Conservation (phyloP, 1,140 invertebrate genomes). For the Scaptomyza hsui region DNA sequence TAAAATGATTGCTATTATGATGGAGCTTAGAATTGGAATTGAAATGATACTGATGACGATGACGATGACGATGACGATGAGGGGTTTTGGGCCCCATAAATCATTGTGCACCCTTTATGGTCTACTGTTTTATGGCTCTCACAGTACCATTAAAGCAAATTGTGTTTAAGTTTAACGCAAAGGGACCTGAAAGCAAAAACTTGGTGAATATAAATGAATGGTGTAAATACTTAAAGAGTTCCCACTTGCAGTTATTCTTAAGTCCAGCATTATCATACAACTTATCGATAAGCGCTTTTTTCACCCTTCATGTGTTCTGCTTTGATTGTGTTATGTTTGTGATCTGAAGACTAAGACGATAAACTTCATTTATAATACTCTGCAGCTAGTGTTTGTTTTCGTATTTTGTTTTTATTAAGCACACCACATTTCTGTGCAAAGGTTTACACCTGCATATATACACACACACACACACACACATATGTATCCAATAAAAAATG, state of each 20-base stretch:
- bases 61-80: no score
- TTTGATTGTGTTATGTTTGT: no score
- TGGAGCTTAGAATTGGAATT: slow-evolving; percentile 2
- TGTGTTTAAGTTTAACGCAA: slow-evolving; percentile 19
- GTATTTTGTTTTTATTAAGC: not conserved
- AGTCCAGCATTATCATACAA: no score
- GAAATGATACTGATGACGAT: not conserved
- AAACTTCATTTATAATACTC: not conserved
- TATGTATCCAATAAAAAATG: slow-evolving; percentile 74
- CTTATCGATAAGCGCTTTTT: not conserved
- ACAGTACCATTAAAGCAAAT: slow-evolving; percentile 42
- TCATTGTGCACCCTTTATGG: slow-evolving; percentile 33
- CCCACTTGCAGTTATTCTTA: no score
- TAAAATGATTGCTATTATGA: slow-evolving; percentile 62
- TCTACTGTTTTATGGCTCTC: slow-evolving; percentile 40
- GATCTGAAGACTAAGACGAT: not conserved
- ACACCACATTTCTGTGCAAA: slow-evolving; percentile 8
- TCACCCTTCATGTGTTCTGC: no score
- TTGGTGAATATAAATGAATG: not conserved
- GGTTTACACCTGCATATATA: slow-evolving; percentile 3
- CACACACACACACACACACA: not conserved
- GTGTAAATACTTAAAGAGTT: no score
- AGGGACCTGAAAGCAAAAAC: not conserved
- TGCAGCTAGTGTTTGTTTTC: not conserved
- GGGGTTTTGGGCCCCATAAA: slow-evolving; percentile 8